Conservation (phyloP, 2,888 invertebrate genomes). For the Loripinus fragilis region DNA sequence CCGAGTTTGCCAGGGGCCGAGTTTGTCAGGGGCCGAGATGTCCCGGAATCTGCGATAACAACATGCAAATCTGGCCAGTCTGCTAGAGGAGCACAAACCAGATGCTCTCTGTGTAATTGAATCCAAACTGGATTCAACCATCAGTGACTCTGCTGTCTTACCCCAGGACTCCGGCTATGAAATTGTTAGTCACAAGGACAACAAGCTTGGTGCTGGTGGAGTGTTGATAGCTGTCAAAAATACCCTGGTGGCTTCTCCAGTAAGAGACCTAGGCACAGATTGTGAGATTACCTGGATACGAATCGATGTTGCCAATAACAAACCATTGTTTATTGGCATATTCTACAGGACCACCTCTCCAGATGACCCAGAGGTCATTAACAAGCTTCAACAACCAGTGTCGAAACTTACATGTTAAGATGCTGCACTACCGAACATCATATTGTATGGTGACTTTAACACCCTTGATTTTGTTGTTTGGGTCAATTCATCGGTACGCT, state of each 20-base stretch:
- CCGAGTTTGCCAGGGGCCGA: too few relatives aligned
- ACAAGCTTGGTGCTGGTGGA: too few relatives aligned
- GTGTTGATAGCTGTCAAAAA: conserved; percentile 28
- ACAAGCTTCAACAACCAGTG: conserved; percentile 24
- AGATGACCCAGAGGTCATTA: conserved; percentile 27
- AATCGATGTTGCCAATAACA: neutral
- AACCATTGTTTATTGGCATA: neutral
- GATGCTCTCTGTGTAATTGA: too few relatives aligned
- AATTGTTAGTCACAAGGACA: too few relatives aligned
- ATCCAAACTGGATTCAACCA: too few relatives aligned
- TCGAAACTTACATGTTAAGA: conserved; percentile 31
- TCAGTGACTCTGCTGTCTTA: too few relatives aligned
- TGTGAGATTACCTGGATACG: neutral
- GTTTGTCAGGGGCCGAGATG: too few relatives aligned
- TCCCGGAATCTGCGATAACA: too few relatives aligned
- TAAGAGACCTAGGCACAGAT: neutral
- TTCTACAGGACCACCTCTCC: conserved; percentile 16
- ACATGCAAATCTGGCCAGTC: too few relatives aligned
- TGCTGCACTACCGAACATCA: conserved; percentile 28
- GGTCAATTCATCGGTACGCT: conserved; percentile 26
- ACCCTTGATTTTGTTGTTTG: conserved; percentile 33
- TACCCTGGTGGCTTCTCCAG: neutral
- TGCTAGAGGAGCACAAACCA: too few relatives aligned
- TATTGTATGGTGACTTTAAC: conserved; percentile 39
- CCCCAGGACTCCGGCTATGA: too few relatives aligned